Conservation (phyloP, 2,888 invertebrate genomes). For the Ganaspis brasiliensis region DNA sequence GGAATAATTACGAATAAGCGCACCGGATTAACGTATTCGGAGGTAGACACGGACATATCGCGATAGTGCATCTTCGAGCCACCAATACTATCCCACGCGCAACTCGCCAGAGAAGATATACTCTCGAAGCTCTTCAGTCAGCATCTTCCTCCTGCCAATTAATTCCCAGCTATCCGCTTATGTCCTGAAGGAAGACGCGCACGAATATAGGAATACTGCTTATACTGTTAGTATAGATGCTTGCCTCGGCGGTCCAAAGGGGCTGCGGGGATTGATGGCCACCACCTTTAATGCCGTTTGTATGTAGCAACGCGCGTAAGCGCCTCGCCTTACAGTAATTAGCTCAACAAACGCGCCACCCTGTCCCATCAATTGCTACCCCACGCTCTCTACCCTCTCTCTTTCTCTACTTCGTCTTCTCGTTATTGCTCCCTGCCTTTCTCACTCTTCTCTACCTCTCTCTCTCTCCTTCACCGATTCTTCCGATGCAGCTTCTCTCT, state of each 20-base stretch:
- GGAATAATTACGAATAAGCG: constrained; percentile 40
- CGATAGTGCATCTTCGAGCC: constrained; percentile 25
- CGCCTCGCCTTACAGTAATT: constrained; percentile 80
- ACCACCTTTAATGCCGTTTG: constrained; percentile 80
- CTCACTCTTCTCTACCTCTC: constrained; percentile 63
- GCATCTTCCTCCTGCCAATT: constrained; percentile 64
- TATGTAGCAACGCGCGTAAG: constrained; percentile 80
- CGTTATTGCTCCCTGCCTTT: constrained; percentile 39
- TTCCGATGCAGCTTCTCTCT: constrained; percentile 49
- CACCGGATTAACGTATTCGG: constrained; percentile 39
- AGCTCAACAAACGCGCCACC: constrained; percentile 80
- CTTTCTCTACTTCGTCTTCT: constrained; percentile 53
- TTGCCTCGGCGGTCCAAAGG: constrained; percentile 66
- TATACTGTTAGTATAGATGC: constrained; percentile 1
- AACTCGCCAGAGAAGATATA: constrained; percentile 3
- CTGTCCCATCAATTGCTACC: constrained; percentile 80
- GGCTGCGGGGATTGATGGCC: constrained; percentile 76
- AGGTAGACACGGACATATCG: constrained; percentile 24
- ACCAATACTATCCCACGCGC: constrained; percentile 39
- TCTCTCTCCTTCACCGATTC: constrained; percentile 57
- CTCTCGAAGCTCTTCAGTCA: constrained; percentile 37
- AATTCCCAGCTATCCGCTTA: constrained; percentile 62
- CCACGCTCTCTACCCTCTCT: constrained; percentile 69
- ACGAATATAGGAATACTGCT: constrained; percentile 9
- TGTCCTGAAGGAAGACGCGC: constrained; percentile 63